Conservation (phyloP, 2,113 vertebrate genomes). For the Proterorhinus semilunaris region DNA sequence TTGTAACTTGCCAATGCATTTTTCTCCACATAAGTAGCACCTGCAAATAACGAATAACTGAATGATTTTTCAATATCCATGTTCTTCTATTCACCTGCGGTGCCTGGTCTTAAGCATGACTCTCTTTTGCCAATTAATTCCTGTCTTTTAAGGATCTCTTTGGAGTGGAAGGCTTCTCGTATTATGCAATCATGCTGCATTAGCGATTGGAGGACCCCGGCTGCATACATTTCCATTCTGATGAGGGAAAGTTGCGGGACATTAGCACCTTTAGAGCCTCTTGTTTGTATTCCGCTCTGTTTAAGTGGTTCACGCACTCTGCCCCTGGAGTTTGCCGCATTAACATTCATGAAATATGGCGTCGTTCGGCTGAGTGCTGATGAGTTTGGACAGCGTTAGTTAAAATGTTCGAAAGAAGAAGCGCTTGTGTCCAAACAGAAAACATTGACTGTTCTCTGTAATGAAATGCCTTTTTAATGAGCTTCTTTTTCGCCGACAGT, state of each 20-base stretch:
- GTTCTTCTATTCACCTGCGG: no score
- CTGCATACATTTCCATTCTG: slow-evolving; percentile 57
- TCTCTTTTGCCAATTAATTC: slow-evolving; percentile 2
- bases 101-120: neutral
- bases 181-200: slow-evolving; percentile 37
- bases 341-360: slow-evolving; percentile 21
- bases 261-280: slow-evolving; percentile 30
- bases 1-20: no score
- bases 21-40: no score
- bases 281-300: slow-evolving; percentile 35
- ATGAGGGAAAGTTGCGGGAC: slow-evolving; percentile 28
- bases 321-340: slow-evolving; percentile 27
- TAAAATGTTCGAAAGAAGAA: slow-evolving; percentile 32
- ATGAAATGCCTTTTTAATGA: neutral
- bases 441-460: neutral
- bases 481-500: neutral
- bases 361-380: slow-evolving; percentile 30
- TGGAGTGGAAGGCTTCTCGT: slow-evolving; percentile 8
- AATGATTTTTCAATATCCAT: no score
- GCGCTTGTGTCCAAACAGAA: slow-evolving; percentile 14
- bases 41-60: no score
- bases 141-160: neutral
- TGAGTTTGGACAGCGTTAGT: slow-evolving; percentile 27
- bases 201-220: slow-evolving; percentile 25
- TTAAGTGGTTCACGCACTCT: slow-evolving; percentile 18